phyloP scores from a whole-genome alignment of 30 jellyfish, hydroid and myxozoan genomes.

The Pseudorhiza aurosa region DNA sequence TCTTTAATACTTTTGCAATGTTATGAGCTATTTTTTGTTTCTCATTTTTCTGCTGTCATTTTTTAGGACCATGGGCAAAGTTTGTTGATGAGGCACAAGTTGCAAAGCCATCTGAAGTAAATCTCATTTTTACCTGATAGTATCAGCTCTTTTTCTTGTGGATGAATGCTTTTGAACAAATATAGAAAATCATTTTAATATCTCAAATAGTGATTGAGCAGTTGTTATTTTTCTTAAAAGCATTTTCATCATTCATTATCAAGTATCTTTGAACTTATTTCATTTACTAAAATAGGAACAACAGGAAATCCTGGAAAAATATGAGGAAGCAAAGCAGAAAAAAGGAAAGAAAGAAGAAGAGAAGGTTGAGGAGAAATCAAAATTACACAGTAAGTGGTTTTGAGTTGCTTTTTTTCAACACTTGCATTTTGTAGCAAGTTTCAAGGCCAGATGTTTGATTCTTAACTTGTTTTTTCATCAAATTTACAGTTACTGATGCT shows the following conservation, averaged over 20 bases:
- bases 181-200: too few relatives aligned
- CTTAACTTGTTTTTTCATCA: neutral
- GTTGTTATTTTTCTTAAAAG: too few relatives aligned
- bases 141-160: too few relatives aligned
- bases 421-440: neutral
- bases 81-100: constrained; percentile 82
- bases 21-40: neutral
- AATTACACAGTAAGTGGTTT: constrained; percentile 71
- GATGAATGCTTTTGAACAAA: too few relatives aligned
- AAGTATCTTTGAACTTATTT: too few relatives aligned
- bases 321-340: constrained; percentile 87
- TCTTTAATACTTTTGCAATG: too few relatives aligned
- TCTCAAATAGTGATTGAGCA: neutral
- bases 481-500: constrained; percentile 78
- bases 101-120: constrained; percentile 96
- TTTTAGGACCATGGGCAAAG: constrained; percentile 98
- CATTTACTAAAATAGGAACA: constrained; percentile 62
- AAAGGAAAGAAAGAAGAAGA: constrained; percentile 91
- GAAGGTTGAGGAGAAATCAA: constrained; percentile 84
- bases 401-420: neutral
- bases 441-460: neutral
- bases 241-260: too few relatives aligned
- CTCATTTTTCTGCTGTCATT: too few relatives aligned
- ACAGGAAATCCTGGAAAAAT: constrained; percentile 77
- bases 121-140: too few relatives aligned